Percentiles rank a stretch among this genome's conserved stretches.
Evolutionary conservation across 1,140 invertebrate species (phyloP).

Genomic region (Caenorhabditis latens): DNA sequence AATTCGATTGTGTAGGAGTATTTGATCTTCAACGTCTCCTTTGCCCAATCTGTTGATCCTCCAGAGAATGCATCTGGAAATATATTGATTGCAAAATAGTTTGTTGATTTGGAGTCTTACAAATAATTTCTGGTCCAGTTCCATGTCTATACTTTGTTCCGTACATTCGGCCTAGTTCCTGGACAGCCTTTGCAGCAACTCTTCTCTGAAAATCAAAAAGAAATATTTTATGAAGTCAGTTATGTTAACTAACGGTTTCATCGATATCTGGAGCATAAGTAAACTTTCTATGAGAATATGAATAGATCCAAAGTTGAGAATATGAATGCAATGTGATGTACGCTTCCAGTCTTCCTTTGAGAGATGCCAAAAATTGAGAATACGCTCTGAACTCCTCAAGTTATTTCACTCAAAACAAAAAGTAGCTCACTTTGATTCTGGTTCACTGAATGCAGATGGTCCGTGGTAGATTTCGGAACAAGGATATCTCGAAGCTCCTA

Average conservation of each 20-base stretch:
- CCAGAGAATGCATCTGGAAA: slow-evolving; percentile 76
- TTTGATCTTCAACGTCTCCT: slow-evolving; percentile 75
- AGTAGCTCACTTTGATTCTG: slow-evolving; percentile 57
- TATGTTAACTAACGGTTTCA: slow-evolving; percentile 70
- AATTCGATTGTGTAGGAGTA: slow-evolving; percentile 77
- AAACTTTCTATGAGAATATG: slow-evolving; percentile 71
- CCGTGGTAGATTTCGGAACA: slow-evolving; percentile 68
- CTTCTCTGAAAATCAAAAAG: slow-evolving; percentile 34
- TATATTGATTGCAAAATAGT: neutral
- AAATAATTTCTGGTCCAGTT: slow-evolving; percentile 77
- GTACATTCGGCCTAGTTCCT: slow-evolving; percentile 73
- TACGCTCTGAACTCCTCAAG: slow-evolving; percentile 42
- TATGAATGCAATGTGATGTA: slow-evolving; percentile 68
- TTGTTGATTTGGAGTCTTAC: slow-evolving; percentile 61
- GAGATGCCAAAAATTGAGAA: slow-evolving; percentile 54
- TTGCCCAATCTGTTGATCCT: slow-evolving; percentile 76
- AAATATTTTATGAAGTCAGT: neutral
- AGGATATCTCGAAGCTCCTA: slow-evolving; percentile 63
- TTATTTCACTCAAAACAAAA: neutral
- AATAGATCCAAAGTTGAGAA: slow-evolving; percentile 71
- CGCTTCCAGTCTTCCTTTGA: slow-evolving; percentile 60
- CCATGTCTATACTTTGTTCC: slow-evolving; percentile 75
- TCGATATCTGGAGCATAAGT: slow-evolving; percentile 73
- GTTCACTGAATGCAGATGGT: slow-evolving; percentile 66
- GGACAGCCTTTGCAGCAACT: slow-evolving; percentile 71